Conservation (phyloP, 2,113 vertebrate genomes). For the Nasalis larvatus region DNA sequence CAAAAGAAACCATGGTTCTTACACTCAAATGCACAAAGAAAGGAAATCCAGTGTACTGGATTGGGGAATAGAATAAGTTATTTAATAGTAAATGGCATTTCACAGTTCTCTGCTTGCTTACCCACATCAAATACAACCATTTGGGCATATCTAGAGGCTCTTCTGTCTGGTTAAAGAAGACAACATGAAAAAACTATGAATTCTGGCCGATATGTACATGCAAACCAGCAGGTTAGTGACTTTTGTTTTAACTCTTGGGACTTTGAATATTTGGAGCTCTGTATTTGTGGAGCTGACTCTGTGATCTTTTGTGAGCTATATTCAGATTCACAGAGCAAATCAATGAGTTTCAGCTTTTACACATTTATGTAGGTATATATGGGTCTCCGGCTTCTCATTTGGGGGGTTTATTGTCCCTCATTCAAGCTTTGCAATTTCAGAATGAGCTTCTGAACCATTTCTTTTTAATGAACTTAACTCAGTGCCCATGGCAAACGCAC, state of each 20-base stretch:
- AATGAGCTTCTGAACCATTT: conserved; percentile 53
- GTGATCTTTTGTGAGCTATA: conserved; percentile 18
- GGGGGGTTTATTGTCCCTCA: conserved; percentile 37
- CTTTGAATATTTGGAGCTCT: background rate
- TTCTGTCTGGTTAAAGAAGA: conserved; percentile 49
- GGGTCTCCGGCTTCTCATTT: conserved; percentile 59
- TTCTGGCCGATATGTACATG: background rate
- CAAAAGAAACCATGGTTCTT: conserved; percentile 64
- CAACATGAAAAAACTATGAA: background rate
- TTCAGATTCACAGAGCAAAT: conserved; percentile 51
- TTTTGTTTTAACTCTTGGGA: background rate
- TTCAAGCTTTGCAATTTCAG: conserved; percentile 49
- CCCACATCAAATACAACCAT: conserved; percentile 28
- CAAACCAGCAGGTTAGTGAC: background rate
- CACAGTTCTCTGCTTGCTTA: conserved; percentile 57
- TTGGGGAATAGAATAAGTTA: conserved; percentile 68
- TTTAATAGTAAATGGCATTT: conserved; percentile 63
- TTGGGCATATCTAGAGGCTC: background rate
- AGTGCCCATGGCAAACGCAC: background rate
- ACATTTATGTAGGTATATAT: background rate
- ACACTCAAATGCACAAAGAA: conserved; percentile 25
- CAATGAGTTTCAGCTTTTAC: background rate
- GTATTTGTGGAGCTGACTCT: background rate
- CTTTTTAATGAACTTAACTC: conserved; percentile 38
- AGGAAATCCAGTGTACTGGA: background rate